Conservation (phyloP, 2,797 vertebrate species). For the Cercopithecus diana region DNA sequence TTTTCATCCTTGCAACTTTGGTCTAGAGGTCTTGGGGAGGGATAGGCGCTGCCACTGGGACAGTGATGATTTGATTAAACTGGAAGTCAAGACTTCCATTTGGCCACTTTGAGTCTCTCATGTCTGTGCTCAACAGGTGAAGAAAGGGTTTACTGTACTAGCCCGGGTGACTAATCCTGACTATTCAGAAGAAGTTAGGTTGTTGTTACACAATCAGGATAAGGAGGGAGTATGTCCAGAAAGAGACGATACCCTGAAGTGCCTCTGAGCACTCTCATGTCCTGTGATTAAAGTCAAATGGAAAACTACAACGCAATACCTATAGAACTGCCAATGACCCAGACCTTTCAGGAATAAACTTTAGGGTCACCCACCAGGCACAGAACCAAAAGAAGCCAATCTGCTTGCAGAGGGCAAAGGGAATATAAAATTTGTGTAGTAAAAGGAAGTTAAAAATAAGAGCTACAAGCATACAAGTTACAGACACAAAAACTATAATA, state of each 20-base stretch:
- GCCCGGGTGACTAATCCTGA: background rate
- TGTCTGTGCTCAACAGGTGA: background rate
- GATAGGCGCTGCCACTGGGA: background rate
- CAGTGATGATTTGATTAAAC: background rate
- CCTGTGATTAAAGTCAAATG: background rate
- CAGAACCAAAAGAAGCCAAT: background rate
- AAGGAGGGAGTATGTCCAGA: background rate
- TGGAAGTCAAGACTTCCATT: background rate
- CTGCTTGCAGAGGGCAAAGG: background rate
- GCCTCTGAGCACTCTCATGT: background rate
- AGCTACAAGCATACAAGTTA: background rate
- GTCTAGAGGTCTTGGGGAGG: background rate
- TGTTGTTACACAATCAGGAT: background rate
- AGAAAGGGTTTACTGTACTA: background rate
- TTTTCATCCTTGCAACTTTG: background rate
- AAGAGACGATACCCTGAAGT: background rate
- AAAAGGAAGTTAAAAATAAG: background rate
- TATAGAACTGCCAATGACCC: too few relatives aligned
- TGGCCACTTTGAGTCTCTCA: background rate
- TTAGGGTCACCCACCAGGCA: background rate
- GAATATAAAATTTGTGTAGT: background rate
- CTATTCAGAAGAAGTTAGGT: background rate
- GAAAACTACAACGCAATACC: background rate
- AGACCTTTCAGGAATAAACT: background rate
- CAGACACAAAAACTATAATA: background rate